Evolutionary conservation across 2,797 vertebrate species (phyloP).

Genomic region (Stomatorhinus walkeri): DNA sequence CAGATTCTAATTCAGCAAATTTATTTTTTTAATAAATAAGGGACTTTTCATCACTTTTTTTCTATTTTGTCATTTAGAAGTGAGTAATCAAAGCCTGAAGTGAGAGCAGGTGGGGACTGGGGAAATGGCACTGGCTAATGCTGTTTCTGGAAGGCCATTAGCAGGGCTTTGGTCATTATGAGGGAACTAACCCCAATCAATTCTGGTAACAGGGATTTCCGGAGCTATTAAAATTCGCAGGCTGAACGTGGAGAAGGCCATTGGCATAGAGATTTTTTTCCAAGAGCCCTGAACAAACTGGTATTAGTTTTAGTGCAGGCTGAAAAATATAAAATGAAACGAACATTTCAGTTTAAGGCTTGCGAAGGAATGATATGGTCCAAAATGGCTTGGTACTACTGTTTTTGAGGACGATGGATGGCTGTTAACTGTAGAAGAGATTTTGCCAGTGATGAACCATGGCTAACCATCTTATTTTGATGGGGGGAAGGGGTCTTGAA

Average conservation of each 20-base stretch:
- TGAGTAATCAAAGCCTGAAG: background rate
- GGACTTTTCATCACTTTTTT: background rate
- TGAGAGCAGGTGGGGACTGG: background rate
- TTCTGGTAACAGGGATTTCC: background rate
- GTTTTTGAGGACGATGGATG: background rate
- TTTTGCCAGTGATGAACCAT: background rate
- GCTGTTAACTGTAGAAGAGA: background rate
- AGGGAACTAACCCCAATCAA: conserved; percentile 9
- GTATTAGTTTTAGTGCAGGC: conserved; percentile 15
- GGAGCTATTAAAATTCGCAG: background rate
- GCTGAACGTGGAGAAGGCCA: background rate
- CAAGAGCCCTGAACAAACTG: background rate
- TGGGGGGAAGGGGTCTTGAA: background rate
- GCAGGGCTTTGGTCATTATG: background rate
- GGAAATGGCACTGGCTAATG: background rate
- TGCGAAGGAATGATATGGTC: background rate
- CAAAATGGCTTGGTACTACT: background rate
- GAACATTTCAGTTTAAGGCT: background rate
- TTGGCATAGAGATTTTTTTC: background rate
- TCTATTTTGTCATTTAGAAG: background rate
- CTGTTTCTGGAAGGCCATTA: conserved; percentile 5
- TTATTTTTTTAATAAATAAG: background rate
- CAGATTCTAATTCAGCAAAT: background rate
- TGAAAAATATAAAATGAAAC: conserved; percentile 1
- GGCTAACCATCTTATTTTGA: background rate